phyloP scores from a whole-genome alignment of 1,140 invertebrate genomes.

The Sitophilus oryzae region DNA sequence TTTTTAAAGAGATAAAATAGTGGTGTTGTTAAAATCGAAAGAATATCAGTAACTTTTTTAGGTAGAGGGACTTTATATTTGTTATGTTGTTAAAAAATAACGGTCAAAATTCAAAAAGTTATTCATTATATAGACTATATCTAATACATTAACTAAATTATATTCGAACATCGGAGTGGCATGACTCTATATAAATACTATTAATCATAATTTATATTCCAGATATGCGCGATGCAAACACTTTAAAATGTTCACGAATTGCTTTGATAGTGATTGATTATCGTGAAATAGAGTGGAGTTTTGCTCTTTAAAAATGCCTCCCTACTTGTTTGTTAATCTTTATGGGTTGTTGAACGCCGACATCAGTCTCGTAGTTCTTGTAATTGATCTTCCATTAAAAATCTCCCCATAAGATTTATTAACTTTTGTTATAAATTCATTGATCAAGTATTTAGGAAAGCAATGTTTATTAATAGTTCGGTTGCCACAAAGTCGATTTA shows the following conservation, averaged over 20 bases:
- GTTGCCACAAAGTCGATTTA: too few species aligned
- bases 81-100: too few species aligned
- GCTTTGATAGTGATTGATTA: constrained; percentile 13
- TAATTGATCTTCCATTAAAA: constrained; percentile 22
- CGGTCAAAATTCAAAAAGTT: too few species aligned
- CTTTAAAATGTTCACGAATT: not conserved
- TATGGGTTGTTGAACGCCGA: constrained; percentile 11
- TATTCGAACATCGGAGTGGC: too few species aligned
- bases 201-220: not conserved
- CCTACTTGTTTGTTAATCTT: constrained; percentile 13
- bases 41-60: too few species aligned
- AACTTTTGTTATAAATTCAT: constrained; percentile 19
- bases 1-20: too few species aligned
- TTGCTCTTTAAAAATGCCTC: not conserved
- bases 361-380: constrained; percentile 10
- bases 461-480: constrained; percentile 9
- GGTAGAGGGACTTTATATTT: too few species aligned
- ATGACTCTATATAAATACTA: too few species aligned
- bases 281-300: not conserved
- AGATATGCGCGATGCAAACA: not conserved
- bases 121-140: too few species aligned
- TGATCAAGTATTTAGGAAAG: constrained; percentile 15
- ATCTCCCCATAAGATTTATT: constrained; percentile 13
- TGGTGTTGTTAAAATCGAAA: too few species aligned
- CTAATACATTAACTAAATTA: too few species aligned